A percentile compares a stretch with the other conserved stretches of the same genome.
Evolutionary conservation across 2,113 vertebrate genomes (phyloP).

Genomic region (Vulpes vulpes): DNA sequence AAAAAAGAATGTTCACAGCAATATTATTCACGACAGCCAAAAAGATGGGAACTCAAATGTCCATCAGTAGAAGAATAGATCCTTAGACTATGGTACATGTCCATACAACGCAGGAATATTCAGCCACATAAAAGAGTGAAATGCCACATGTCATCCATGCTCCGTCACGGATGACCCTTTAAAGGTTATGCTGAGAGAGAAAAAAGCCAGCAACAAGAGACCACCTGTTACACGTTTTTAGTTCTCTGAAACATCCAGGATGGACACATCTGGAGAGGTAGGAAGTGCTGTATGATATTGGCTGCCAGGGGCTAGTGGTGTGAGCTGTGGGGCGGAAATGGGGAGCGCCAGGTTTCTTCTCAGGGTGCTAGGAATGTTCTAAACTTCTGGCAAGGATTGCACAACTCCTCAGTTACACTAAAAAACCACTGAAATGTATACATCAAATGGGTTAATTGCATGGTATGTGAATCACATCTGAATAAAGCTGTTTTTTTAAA

Average conservation of each 20-base stretch:
- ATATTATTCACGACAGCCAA: not conserved
- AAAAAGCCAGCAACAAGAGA: conserved; percentile 25
- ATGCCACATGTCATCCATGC: not conserved
- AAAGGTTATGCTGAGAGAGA: not conserved
- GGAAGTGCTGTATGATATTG: not conserved
- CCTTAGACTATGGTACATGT: not conserved
- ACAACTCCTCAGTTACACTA: not conserved
- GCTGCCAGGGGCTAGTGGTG: not conserved
- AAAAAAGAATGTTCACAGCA: not conserved
- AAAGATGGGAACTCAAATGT: not conserved
- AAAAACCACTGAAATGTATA: not conserved
- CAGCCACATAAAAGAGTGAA: conserved; percentile 19
- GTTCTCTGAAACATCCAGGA: not conserved
- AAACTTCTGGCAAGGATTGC: not conserved
- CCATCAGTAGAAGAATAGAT: not conserved
- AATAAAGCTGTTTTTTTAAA: not conserved
- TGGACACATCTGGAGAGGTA: not conserved
- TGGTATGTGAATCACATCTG: not conserved
- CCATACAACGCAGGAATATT: not conserved
- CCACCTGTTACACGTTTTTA: not conserved
- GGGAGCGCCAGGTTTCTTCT: not conserved
- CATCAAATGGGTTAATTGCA: conserved; percentile 11
- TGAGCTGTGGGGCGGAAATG: not conserved
- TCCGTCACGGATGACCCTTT: not conserved
- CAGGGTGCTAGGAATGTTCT: not conserved